Evolutionary conservation across 2,888 invertebrate species (phyloP), one percentile per base, ranked within the genome.

Genomic region (Zootermopsis nevadensis): DNA sequence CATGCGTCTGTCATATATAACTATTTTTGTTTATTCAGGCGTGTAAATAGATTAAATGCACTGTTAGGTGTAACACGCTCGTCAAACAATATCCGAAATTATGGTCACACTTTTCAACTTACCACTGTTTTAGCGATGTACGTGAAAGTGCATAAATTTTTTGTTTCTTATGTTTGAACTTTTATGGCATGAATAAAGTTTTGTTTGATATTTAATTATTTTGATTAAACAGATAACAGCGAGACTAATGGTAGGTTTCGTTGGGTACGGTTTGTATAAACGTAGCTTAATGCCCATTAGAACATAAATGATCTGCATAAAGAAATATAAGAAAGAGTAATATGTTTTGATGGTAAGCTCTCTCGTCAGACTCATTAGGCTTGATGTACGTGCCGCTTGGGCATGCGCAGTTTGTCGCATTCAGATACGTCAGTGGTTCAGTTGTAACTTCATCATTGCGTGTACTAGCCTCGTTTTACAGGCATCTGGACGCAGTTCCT

Each of bases 281-380:
- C 55, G 53, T 77, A 77, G 77, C 22, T 77, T 27, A n/a, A 55
- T 53, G 19, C 22, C 53, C 22, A 77, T 77, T 77, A 77, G 31
- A 77, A 31, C 77, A 77, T 53, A 77, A 76, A 77, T 77, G 55
- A 77, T 31, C 33, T 55, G 69, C 31, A 31, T 53, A 31, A 77
- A 22, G 22, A 53, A 8, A 69, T 22, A 69, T 15, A 67, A 66
- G n/a, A n/a, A 8, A 1, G 66, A 66, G 12, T 66, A 66, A 2
- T 2, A 66, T n/a, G 27, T 69, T 69, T 69, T 69, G 33, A 69
- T 69, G 69, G 31, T 12, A 31, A 33, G 15, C 69, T 30, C 69
- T 69, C 69, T 69, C 6, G 31, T 69, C 8, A 15, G 69, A 6
- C 69, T 69, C 69, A 69, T 69, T 69, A 69, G 69, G 1, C 33